phyloP scores from a whole-genome alignment of 2,113 vertebrate species.

The Spizaetus ornatus region DNA sequence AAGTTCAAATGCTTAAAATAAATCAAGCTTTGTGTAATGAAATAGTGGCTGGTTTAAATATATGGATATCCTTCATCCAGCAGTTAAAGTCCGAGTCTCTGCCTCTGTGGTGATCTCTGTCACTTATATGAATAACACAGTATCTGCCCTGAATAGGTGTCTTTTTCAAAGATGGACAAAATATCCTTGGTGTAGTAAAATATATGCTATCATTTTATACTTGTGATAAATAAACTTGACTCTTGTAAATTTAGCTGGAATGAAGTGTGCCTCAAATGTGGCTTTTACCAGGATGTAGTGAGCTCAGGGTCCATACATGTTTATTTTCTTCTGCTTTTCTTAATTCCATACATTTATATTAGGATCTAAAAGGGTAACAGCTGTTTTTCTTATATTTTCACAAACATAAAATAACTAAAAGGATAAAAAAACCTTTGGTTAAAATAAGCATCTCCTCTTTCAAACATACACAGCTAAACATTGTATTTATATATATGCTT shows the following conservation, averaged over 20 bases:
- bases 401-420: neutral
- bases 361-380: neutral
- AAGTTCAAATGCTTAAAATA: neutral
- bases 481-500: rapidly evolving
- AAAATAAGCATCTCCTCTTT: neutral
- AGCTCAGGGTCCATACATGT: neutral
- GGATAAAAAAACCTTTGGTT: neutral
- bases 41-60: neutral
- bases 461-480: neutral
- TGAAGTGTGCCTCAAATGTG: neutral
- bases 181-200: neutral
- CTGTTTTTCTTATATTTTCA: neutral
- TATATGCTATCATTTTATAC: neutral
- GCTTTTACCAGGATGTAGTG: neutral
- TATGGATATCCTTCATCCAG: neutral
- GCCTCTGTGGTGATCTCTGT: neutral
- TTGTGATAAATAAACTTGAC: neutral
- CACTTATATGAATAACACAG: neutral
- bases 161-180: neutral
- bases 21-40: neutral
- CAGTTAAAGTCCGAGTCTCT: neutral
- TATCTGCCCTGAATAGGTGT: neutral
- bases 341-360: neutral
- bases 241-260: neutral
- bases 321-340: neutral